Conservation (phyloP, 2,888 invertebrate genomes). For the Cephus sareptanus region DNA sequence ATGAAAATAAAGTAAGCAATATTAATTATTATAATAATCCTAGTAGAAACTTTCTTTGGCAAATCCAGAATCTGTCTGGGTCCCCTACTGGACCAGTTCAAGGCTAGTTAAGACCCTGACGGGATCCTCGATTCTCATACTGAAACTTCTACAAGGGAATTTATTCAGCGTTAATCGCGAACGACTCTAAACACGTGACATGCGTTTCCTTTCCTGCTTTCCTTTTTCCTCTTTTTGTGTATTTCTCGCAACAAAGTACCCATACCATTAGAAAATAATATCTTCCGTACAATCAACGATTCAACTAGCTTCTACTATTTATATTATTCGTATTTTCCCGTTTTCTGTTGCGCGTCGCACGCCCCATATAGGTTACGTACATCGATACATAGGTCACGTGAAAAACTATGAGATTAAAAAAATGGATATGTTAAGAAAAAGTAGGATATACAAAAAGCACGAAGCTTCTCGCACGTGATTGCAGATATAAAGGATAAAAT, state of each 20-base stretch:
- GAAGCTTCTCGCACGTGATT: background rate
- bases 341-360: background rate
- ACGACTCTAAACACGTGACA: background rate
- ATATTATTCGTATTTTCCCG: conserved; percentile 1
- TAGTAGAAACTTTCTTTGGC: too few relatives aligned
- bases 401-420: conserved; percentile 38
- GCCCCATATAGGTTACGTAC: background rate
- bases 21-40: background rate
- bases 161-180: background rate
- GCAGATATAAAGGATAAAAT: background rate
- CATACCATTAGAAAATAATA: background rate
- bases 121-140: too few relatives aligned
- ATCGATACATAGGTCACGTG: conserved; percentile 11
- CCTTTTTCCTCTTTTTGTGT: background rate
- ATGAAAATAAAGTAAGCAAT: background rate
- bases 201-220: too few relatives aligned
- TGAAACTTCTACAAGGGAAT: background rate
- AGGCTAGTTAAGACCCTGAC: too few relatives aligned
- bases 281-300: background rate
- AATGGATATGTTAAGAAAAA: conserved; percentile 32
- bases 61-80: too few relatives aligned
- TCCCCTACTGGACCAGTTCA: too few relatives aligned
- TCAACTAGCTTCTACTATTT: background rate
- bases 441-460: background rate
- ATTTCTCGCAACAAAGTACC: background rate